Evolutionary conservation across 64 coral and sea anemone species (phyloP).

Genomic region (Platygyra sinensis): DNA sequence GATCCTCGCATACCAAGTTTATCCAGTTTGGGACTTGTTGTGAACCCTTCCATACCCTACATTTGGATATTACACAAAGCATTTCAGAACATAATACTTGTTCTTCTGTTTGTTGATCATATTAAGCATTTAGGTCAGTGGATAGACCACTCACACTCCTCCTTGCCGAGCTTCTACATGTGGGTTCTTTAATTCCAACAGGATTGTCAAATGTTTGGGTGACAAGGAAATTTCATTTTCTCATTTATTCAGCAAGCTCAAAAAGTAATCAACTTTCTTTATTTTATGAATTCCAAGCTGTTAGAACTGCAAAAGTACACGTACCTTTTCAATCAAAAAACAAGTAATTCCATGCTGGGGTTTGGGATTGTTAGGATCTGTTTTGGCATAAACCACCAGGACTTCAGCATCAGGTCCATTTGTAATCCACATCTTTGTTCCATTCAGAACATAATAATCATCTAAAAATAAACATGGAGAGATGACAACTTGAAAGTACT

Average conservation of each 20-base stretch:
- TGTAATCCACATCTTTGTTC: slow-evolving; percentile 97
- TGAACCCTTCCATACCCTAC: slow-evolving; percentile 84
- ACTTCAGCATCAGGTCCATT: slow-evolving; percentile 98
- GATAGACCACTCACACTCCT: no score
- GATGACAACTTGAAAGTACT: neutral
- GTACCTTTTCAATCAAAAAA: slow-evolving; percentile 92
- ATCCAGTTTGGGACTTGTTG: slow-evolving; percentile 85
- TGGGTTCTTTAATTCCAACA: no score
- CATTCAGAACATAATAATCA: slow-evolving; percentile 90
- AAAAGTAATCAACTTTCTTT: no score
- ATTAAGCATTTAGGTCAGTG: no score
- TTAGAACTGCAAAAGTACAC: neutral
- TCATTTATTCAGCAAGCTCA: no score
- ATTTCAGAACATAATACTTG: no score
- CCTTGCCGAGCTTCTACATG: no score
- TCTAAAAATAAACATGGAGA: slow-evolving; percentile 32
- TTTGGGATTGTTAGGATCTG: slow-evolving; percentile 53
- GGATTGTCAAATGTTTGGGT: neutral
- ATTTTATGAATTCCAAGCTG: no score
- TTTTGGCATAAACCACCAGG: slow-evolving; percentile 92
- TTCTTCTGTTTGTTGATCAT: no score
- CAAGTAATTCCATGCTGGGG: slow-evolving; percentile 89
- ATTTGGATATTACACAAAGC: neutral
- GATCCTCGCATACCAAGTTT: slow-evolving; percentile 98
- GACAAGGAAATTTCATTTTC: neutral